A percentile compares a stretch with the other conserved stretches of the same genome.
Conservation (phyloP, 2,888 invertebrate genomes). For the Parnassius orleans region DNA sequence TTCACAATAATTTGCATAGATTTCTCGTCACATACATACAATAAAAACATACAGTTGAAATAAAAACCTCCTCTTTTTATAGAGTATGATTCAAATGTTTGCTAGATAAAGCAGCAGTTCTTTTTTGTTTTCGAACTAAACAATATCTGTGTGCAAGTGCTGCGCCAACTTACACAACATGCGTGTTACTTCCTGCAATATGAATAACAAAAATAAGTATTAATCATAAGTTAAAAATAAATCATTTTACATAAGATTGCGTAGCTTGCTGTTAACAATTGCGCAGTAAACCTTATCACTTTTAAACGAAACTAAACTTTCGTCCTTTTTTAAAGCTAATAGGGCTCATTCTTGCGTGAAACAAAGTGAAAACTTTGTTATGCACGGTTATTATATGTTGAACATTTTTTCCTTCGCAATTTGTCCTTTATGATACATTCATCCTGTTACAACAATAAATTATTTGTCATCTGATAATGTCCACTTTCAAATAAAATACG, state of each 20-base stretch:
- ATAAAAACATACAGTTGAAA: too few species aligned
- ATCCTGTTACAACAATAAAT: slow-evolving; percentile 23
- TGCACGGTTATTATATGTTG: slow-evolving; percentile 12
- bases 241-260: slow-evolving; percentile 11
- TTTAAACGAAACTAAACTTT: slow-evolving; percentile 2
- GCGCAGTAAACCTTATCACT: slow-evolving; percentile 9
- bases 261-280: slow-evolving; percentile 14
- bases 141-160: too few species aligned
- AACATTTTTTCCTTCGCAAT: slow-evolving; percentile 16
- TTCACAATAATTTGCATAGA: too few species aligned
- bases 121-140: too few species aligned
- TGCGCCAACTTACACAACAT: too few species aligned
- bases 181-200: too few species aligned
- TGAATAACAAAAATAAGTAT: slow-evolving; percentile 3
- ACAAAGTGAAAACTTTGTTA: slow-evolving; percentile 5
- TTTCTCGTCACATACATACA: too few species aligned
- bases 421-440: slow-evolving; percentile 24
- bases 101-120: too few species aligned
- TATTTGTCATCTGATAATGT: slow-evolving; percentile 13
- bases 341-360: slow-evolving; percentile 5
- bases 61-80: too few species aligned
- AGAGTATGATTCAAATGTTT: too few species aligned
- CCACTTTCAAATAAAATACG: slow-evolving; percentile 4
- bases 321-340: background rate
- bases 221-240: background rate